Evolutionary conservation across 2,113 vertebrate genomes (phyloP), one percentile per base, ranked within the genome.

Genomic region (Protomyctophum bolini): DNA sequence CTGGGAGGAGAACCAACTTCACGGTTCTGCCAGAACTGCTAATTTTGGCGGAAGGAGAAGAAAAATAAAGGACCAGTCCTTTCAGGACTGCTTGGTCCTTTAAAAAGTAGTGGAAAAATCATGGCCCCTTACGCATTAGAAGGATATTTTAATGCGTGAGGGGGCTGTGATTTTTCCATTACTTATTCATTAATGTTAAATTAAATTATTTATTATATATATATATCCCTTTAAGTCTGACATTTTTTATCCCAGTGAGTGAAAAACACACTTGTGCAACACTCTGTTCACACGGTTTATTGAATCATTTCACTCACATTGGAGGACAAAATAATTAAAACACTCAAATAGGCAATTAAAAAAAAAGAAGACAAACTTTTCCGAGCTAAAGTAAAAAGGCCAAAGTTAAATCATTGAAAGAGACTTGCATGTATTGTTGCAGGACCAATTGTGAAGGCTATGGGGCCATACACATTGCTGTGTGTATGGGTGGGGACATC

Each of bases 241-340:
- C 4, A 2, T 41, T 41, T 41, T 41, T 41, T 59, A 59, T 4
- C 11, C n/a, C 9, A 21, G 33, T 47, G n/a, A 47, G 45, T 55
- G 55, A n/a, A 46, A 28, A 5, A 56, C 0, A 58, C 4, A 10
- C 21, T 4, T 15, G 21, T 7, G 7, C 9, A 7, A 68, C 29
- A 0, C 50, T 83, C 56, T 58, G 80, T 76, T 87, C 81, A 87
- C 83, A 82, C 68, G 52, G 63, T 92, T 92, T 91, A 88, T 90
- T 89, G 84, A 85, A 85, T 84, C 85, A 80, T 73, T 86, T 79
- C 89, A 90, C 88, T 91, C 85, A 91, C 86, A 70, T 83, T 71
- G 63, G 77, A 84, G 80, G 85, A 88, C 79, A 82, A 91, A 92
- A 88, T 73, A 92, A 88, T 73, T 75, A 91, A 88, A 86, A 82